Conservation (phyloP, 2,113 vertebrate species). For the Geococcyx californianus region DNA sequence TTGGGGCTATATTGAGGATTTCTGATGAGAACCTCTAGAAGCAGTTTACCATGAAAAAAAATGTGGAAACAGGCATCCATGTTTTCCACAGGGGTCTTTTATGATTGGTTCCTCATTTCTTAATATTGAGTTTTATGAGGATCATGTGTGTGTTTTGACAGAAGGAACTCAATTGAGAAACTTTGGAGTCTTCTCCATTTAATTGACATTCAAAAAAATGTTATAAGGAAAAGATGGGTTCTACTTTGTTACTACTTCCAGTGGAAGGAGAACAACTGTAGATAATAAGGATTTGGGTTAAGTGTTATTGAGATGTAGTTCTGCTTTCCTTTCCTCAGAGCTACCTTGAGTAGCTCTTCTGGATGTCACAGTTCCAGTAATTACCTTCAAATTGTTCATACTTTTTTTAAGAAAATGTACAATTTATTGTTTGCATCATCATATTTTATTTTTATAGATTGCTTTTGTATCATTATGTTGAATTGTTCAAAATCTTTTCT, state of each 20-base stretch:
- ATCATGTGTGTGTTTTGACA: background rate
- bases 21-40: background rate
- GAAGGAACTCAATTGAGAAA: background rate
- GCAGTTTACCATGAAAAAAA: background rate
- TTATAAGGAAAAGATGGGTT: background rate
- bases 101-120: background rate
- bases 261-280: background rate
- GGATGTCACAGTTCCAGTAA: background rate
- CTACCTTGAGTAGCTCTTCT: background rate
- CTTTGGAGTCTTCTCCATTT: background rate
- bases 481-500: background rate
- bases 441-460: background rate
- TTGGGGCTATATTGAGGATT: conserved; percentile 35
- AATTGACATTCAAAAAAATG: background rate
- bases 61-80: background rate
- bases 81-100: background rate
- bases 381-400: background rate
- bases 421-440: background rate
- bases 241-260: background rate
- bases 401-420: background rate
- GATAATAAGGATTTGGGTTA: background rate
- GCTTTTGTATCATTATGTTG: background rate
- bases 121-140: background rate
- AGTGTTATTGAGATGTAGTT: background rate
- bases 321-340: background rate